A percentile compares a stretch with the other conserved stretches of the same genome.
Evolutionary conservation across 2,113 vertebrate genomes (phyloP).

Genomic region (Vimba vimba): DNA sequence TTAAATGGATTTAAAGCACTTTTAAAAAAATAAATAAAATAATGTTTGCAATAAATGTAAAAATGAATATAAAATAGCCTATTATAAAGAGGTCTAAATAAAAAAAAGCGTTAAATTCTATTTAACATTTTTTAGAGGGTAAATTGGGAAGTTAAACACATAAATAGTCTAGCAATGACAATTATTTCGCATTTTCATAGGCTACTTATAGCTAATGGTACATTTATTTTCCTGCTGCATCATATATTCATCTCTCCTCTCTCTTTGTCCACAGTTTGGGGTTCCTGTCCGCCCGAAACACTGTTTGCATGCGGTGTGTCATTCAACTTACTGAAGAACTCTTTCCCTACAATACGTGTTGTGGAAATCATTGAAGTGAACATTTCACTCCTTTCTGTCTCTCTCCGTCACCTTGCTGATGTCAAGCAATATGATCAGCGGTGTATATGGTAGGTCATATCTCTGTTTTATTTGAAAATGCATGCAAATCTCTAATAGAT

Average conservation of each 20-base stretch:
- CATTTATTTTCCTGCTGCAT: neutral
- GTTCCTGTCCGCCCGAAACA: neutral
- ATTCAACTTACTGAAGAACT: neutral
- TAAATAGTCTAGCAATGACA: neutral
- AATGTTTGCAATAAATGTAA: neutral
- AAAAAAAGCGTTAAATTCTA: neutral
- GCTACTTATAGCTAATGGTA: neutral
- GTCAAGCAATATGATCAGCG: slow-evolving; percentile 98
- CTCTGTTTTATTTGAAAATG: neutral
- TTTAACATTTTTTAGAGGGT: neutral
- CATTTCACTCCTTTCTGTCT: slow-evolving; percentile 56
- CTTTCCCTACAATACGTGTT: slow-evolving; percentile 41
- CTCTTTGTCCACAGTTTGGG: neutral
- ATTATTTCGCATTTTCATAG: neutral
- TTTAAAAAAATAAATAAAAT: neutral
- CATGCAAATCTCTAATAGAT: too few relatives aligned
- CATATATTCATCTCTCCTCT: neutral
- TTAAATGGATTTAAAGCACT: neutral
- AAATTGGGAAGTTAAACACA: neutral
- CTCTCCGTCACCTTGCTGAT: slow-evolving; percentile 73
- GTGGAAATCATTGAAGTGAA: slow-evolving; percentile 61
- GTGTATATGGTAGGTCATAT: slow-evolving; percentile 91
- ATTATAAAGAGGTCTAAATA: too few relatives aligned
- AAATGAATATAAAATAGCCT: neutral
- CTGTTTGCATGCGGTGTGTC: slow-evolving; percentile 9